Base-by-base conservation (phyloP, 92 coral and sea anemone species). In the Nematostella vectensis region DNA sequence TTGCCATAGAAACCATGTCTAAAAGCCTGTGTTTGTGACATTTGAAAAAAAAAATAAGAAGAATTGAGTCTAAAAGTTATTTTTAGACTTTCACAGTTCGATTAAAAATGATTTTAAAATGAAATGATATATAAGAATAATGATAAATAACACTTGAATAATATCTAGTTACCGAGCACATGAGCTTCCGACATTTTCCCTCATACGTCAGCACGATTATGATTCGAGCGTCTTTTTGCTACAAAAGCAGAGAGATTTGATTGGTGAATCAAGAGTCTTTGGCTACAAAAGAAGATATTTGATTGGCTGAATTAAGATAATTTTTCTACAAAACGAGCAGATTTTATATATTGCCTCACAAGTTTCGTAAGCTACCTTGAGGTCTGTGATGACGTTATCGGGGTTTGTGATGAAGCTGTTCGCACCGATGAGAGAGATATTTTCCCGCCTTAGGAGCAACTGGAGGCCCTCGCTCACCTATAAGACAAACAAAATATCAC, bases 111-210 rank as follows among this genome's bases (percentile, higher is more conserved):
- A n/a, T n/a, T n/a, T n/a, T n/a, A n/a, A n/a, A n/a, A n/a, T n/a
- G n/a, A n/a, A n/a, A n/a, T n/a, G n/a, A n/a, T n/a, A n/a, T n/a
- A n/a, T n/a, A n/a, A n/a, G n/a, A n/a, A n/a, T n/a, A n/a, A n/a
- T n/a, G n/a, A n/a, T n/a, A n/a, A n/a, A n/a, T n/a, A n/a, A n/a
- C n/a, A n/a, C n/a, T n/a, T n/a, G n/a, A n/a, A n/a, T n/a, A n/a
- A n/a, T n/a, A n/a, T n/a, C n/a, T 50, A 40, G 71, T 70, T 52
- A 85, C 94, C 38, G 81, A 62, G 26, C 94, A 85, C 67, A 85
- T 60, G 21, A 79, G 49, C 31, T 62, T 58, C 29, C 81, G 65
- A 21, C 83, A 78, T 55, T 51, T 71, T 17, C 56, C 73, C 49
- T 85, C 94, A 45, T 74, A 85, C 78, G 62, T 63, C 36, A 69